Evolutionary conservation across 2,113 vertebrate genomes (phyloP).

Genomic region (Passer montanus): DNA sequence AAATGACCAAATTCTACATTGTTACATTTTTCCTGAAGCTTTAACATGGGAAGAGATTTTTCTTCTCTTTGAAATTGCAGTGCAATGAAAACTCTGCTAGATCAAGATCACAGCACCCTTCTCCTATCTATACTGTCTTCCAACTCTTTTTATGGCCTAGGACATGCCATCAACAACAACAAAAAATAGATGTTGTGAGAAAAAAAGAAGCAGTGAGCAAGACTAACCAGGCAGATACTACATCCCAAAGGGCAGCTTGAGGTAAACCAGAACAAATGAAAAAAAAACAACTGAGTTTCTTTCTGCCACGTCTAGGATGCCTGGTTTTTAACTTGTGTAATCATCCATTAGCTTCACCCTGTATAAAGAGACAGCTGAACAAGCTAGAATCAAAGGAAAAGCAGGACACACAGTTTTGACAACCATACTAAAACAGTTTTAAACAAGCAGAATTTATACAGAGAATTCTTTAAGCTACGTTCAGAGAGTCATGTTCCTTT

Average conservation of each 20-base stretch:
- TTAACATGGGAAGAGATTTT: not conserved
- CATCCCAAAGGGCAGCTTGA: not conserved
- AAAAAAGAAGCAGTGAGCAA: not conserved
- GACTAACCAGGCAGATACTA: not conserved
- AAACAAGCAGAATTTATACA: not conserved
- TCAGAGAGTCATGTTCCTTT: not conserved
- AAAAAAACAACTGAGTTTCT: not conserved
- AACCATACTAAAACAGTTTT: not conserved
- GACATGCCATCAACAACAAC: not conserved
- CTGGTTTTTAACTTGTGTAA: not conserved
- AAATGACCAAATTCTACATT: not conserved
- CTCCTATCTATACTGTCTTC: not conserved
- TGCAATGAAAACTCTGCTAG: not conserved
- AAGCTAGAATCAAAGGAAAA: slow-evolving; percentile 2
- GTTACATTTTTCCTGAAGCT: not conserved
- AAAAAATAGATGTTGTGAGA: not conserved
- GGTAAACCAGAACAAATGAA: not conserved
- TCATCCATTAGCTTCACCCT: not conserved
- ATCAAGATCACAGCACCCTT: not conserved
- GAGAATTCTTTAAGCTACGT: not conserved
- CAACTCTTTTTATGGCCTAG: not conserved
- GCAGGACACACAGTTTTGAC: not conserved
- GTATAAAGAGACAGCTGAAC: not conserved
- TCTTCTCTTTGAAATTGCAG: not conserved
- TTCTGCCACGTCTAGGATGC: not conserved